Evolutionary conservation across 2,113 vertebrate genomes (phyloP).

Genomic region (Rhinogobius similis): DNA sequence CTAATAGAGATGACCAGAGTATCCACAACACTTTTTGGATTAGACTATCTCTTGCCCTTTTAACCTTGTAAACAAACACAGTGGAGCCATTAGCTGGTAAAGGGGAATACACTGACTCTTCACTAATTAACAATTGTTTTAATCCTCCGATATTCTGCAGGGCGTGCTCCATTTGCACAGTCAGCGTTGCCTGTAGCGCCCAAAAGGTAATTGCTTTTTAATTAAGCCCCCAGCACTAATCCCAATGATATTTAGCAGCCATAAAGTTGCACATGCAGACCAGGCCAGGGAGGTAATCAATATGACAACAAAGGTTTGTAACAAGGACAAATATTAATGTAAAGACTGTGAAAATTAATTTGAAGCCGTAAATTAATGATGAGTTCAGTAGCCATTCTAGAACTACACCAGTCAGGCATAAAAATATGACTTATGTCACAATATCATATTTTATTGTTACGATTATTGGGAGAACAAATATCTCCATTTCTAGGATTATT

Average conservation of each 20-base stretch:
- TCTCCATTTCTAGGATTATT: too few relatives aligned
- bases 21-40: constrained; percentile 15
- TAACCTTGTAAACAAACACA: constrained; percentile 52
- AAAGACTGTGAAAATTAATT: constrained; percentile 24
- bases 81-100: constrained; percentile 22
- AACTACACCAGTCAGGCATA: constrained; percentile 11
- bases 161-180: constrained; percentile 34
- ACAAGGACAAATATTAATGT: constrained; percentile 26
- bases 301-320: constrained; percentile 26
- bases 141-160: constrained; percentile 54
- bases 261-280: constrained; percentile 21
- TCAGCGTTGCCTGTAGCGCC: constrained; percentile 57
- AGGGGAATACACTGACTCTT: constrained; percentile 21
- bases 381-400: constrained; percentile 12
- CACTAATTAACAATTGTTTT: constrained; percentile 64
- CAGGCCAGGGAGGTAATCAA: constrained; percentile 28
- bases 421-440: not conserved
- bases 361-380: constrained; percentile 45
- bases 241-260: constrained; percentile 74
- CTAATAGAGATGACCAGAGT: not conserved
- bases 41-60: constrained; percentile 39
- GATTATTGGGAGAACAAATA: not conserved
- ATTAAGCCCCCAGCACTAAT: constrained; percentile 75
- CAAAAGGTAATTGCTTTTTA: constrained; percentile 79
- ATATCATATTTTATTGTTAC: not conserved